These are phyloP conservation scores for Oxyruncus cristatus DNA, from an alignment of 2,113 vertebrate genomes.

Conservation along the genomic window DNA sequence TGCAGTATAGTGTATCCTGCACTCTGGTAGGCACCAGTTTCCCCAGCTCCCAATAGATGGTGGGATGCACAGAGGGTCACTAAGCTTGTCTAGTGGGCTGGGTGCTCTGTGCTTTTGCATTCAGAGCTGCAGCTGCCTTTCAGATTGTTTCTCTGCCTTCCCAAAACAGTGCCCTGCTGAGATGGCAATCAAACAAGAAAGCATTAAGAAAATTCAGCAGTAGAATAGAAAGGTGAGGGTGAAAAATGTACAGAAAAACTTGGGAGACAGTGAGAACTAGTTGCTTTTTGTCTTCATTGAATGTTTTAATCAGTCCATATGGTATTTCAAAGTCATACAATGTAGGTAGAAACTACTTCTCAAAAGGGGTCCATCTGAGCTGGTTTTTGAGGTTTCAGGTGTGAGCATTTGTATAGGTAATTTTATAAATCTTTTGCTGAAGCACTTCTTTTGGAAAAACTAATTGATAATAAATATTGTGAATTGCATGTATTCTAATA, in stretches of 20 bases:
- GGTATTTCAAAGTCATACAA: neutral
- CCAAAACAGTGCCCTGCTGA: neutral
- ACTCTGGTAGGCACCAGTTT: fast-evolving
- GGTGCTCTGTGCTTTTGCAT: fast-evolving
- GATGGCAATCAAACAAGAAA: neutral
- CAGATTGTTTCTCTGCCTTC: neutral
- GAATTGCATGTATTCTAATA: neutral
- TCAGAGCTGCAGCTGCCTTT: neutral
- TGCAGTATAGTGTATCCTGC: neutral
- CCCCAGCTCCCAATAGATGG: fast-evolving
- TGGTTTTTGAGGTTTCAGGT: neutral
- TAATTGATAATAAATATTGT: neutral
- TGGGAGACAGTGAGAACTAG: neutral
- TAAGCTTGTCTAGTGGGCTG: neutral
- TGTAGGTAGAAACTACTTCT: neutral
- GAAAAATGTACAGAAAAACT: neutral
- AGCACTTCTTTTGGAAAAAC: neutral
- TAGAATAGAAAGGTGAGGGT: neutral
- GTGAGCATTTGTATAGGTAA: neutral
- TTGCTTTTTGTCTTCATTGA: neutral
- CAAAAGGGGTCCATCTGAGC: neutral
- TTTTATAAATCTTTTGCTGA: neutral
- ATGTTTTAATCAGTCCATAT: neutral
- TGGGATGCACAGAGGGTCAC: neutral
- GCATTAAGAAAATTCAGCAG: neutral